These are phyloP conservation scores for Muntiacus reevesi DNA, from an alignment of 2,113 vertebrate species.

Conservation along the genomic window DNA sequence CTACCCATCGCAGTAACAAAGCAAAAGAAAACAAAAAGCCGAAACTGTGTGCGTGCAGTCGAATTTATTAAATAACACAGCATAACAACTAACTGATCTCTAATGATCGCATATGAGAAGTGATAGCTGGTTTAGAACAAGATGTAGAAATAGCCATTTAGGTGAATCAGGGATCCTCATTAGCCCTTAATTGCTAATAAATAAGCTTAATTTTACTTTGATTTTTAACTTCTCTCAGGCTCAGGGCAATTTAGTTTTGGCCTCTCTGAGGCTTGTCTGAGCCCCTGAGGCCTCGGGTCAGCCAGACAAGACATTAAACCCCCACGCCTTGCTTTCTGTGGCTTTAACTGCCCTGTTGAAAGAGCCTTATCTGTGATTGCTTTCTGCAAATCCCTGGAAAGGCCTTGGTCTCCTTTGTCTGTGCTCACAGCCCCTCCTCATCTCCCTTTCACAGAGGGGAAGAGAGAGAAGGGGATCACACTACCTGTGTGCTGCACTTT, in stretches of 20 bases:
- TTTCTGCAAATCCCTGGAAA: slow-evolving; percentile 64
- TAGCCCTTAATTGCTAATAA: slow-evolving; percentile 49
- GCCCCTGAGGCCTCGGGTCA: slow-evolving; percentile 17
- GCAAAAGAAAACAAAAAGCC: neutral
- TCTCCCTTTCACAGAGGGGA: neutral
- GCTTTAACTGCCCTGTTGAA: slow-evolving; percentile 2
- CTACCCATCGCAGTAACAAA: neutral
- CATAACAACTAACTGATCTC: neutral
- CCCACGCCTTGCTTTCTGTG: neutral
- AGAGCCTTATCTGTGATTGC: slow-evolving; percentile 70
- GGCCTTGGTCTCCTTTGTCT: slow-evolving; percentile 54
- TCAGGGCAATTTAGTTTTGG: slow-evolving; percentile 37
- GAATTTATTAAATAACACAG: neutral
- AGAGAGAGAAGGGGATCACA: neutral
- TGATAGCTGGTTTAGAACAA: slow-evolving; percentile 44
- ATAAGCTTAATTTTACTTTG: slow-evolving; percentile 51
- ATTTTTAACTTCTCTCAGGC: slow-evolving; percentile 16
- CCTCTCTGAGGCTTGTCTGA: neutral
- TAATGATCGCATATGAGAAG: neutral
- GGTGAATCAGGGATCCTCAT: slow-evolving; percentile 40
- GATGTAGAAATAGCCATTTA: slow-evolving; percentile 56
- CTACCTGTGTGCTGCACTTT: neutral
- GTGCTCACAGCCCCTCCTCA: neutral
- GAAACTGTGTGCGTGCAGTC: neutral
- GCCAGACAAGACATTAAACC: neutral